Percentiles rank a stretch among this genome's conserved stretches.
phyloP scores from a whole-genome alignment of 2,888 invertebrate genomes.

The Notodromas monacha region DNA sequence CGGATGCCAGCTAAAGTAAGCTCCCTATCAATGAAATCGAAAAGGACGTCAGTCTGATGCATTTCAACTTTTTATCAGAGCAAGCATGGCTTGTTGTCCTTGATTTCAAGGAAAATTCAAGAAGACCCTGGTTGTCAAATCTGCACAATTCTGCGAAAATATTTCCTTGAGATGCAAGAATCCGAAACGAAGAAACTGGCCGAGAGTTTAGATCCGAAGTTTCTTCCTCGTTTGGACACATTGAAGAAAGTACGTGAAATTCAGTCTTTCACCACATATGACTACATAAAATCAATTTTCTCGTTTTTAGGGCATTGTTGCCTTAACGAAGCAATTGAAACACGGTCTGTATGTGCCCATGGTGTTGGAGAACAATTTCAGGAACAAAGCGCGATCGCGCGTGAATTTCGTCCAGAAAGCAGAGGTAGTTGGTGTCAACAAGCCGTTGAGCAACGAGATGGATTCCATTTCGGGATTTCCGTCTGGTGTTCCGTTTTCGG shows the following conservation, averaged over 20 bases:
- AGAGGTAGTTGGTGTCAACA: too few relatives aligned
- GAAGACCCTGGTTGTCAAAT: conserved; percentile 85
- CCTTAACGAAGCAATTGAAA: conserved; percentile 83
- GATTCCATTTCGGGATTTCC: too few relatives aligned
- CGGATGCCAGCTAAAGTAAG: conserved; percentile 44
- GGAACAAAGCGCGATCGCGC: too few relatives aligned
- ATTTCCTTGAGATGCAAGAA: too few relatives aligned
- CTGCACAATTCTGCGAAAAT: conserved; percentile 53
- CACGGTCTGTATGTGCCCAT: conserved; percentile 73
- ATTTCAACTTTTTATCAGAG: conserved; percentile 24
- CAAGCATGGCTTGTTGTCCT: conserved; percentile 57
- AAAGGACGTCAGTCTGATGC: neutral
- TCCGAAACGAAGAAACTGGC: conserved; percentile 33
- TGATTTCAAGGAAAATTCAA: conserved; percentile 56
- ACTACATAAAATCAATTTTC: too few relatives aligned
- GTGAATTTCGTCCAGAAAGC: too few relatives aligned
- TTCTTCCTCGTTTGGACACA: conserved; percentile 55
- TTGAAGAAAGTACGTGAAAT: conserved; percentile 46
- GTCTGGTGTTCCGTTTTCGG: too few relatives aligned
- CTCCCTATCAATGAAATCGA: neutral
- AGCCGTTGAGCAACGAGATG: too few relatives aligned
- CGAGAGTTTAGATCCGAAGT: conserved; percentile 41
- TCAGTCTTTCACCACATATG: too few relatives aligned
- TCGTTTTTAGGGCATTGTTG: conserved; percentile 52
- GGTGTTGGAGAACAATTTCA: conserved; percentile 51